phyloP scores from a whole-genome alignment of 2,888 invertebrate genomes.

The Iphiclides podalirius region DNA sequence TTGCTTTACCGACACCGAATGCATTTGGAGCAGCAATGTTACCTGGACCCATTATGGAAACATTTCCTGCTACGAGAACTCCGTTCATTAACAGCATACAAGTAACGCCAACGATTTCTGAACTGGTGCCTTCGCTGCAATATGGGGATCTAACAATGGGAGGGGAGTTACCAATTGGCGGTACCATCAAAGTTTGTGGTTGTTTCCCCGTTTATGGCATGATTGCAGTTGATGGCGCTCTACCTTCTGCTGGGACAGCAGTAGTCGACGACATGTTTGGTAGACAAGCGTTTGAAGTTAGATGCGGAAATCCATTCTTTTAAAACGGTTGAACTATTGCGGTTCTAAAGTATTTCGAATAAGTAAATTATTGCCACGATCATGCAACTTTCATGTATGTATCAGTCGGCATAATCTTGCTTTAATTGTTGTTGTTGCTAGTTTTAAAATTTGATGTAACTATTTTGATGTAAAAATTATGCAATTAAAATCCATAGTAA shows the following conservation, averaged over 20 bases:
- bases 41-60: conserved; percentile 18
- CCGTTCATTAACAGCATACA: conserved; percentile 37
- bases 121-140: conserved; percentile 53
- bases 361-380: conserved; percentile 15
- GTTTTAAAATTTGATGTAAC: conserved; percentile 8
- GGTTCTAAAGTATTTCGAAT: conserved; percentile 6
- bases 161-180: conserved; percentile 58
- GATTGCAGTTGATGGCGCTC: conserved; percentile 52
- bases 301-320: conserved; percentile 27
- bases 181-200: conserved; percentile 57
- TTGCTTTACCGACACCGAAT: conserved; percentile 19
- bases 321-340: conserved; percentile 18
- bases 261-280: conserved; percentile 46
- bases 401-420: conserved; percentile 18
- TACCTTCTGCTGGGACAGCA: conserved; percentile 56
- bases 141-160: conserved; percentile 55
- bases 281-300: conserved; percentile 32
- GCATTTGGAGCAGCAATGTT: conserved; percentile 16
- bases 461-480: too few species aligned
- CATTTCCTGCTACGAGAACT: conserved; percentile 19
- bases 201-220: conserved; percentile 64
- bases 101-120: conserved; percentile 51
- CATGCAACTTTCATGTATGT: not conserved
- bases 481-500: too few species aligned
- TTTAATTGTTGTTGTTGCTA: conserved; percentile 19